phyloP scores from a whole-genome alignment of 92 coral and sea anemone species.

The Muricea muricata region DNA sequence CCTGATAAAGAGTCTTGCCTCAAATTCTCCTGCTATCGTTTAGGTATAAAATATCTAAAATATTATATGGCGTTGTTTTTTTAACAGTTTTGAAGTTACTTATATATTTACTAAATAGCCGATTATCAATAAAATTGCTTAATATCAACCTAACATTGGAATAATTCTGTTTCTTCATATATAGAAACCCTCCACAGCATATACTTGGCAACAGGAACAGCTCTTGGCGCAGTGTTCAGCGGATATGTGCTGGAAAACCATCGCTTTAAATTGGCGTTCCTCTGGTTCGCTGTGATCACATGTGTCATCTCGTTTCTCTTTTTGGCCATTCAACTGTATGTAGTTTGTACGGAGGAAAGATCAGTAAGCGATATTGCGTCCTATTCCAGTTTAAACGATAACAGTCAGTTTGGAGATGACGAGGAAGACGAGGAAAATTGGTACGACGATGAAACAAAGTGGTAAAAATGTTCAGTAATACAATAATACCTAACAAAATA shows the following conservation, averaged over 20 bases:
- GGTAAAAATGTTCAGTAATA: too few species aligned
- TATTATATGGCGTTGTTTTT: too few species aligned
- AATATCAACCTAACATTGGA: too few species aligned
- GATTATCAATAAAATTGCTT: too few species aligned
- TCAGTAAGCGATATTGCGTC: background rate
- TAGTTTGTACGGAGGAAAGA: background rate
- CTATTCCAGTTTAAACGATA: background rate
- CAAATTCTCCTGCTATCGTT: too few species aligned
- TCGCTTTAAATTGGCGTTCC: background rate
- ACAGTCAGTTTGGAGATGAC: slow-evolving; percentile 4
- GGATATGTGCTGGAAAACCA: background rate
- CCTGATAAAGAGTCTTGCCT: too few species aligned
- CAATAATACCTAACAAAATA: too few species aligned
- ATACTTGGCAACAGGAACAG: background rate
- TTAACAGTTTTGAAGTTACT: too few species aligned
- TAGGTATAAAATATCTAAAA: too few species aligned
- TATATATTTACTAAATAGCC: too few species aligned
- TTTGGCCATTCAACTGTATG: background rate
- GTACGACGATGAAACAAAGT: background rate
- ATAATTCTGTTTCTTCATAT: background rate
- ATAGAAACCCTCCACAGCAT: slow-evolving; percentile 2
- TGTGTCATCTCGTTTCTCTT: background rate
- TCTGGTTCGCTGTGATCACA: background rate
- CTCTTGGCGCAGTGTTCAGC: background rate
- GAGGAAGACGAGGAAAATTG: background rate